Conservation (phyloP, 2,888 invertebrate species). For the Urechis unicinctus region DNA sequence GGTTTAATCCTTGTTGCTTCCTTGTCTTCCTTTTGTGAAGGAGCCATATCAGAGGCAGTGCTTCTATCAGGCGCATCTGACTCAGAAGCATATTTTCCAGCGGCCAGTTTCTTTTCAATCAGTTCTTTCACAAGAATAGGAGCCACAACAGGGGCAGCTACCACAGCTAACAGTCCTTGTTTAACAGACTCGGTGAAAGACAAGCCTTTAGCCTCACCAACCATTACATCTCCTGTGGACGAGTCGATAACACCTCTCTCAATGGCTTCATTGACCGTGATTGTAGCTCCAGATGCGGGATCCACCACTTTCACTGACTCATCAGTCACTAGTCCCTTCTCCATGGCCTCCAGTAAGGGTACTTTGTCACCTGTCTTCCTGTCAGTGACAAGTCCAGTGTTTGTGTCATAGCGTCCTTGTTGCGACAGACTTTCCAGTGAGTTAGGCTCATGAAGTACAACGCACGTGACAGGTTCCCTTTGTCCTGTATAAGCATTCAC, state of each 20-base stretch:
- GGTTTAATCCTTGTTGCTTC: no score
- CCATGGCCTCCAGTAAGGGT: not conserved
- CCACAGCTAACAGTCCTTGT: not conserved
- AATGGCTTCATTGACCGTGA: not conserved
- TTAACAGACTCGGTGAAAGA: not conserved
- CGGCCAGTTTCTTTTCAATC: not conserved
- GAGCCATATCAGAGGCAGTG: no score
- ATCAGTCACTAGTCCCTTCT: constrained; percentile 49
- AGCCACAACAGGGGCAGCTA: not conserved
- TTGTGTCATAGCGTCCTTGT: constrained; percentile 59
- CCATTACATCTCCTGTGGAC: not conserved
- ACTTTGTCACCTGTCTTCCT: constrained; percentile 30
- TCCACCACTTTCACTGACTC: not conserved
- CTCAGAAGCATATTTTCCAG: not conserved
- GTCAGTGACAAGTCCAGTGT: constrained; percentile 62
- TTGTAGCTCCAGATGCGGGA: not conserved
- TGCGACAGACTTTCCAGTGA: constrained; percentile 27
- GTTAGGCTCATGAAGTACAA: constrained; percentile 9
- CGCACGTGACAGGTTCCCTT: constrained; percentile 58
- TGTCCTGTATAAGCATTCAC: constrained; percentile 70
- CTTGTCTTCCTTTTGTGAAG: no score
- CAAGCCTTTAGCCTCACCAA: not conserved
- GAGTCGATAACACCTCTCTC: not conserved
- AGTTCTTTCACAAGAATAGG: not conserved
- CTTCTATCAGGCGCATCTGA: no score